phyloP scores from a whole-genome alignment of 2,797 vertebrate species.

The Propithecus deckenii region DNA sequence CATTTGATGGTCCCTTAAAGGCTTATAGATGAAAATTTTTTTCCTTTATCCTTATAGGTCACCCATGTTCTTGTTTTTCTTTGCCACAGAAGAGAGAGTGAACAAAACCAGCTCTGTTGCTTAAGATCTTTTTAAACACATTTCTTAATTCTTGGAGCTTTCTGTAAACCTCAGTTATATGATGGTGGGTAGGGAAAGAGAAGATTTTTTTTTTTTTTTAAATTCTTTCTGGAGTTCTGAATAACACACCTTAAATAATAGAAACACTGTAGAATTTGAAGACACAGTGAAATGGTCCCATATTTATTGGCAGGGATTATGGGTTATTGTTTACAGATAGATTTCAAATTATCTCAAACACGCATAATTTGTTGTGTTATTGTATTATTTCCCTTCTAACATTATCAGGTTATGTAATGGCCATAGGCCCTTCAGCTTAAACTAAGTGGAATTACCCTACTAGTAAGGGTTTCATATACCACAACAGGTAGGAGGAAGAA shows the following conservation, averaged over 20 bases:
- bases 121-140: conserved; percentile 33
- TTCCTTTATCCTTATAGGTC: conserved; percentile 19
- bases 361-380: neutral
- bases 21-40: neutral
- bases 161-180: conserved; percentile 19
- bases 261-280: conserved; percentile 35
- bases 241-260: neutral
- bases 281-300: conserved; percentile 39
- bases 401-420: neutral
- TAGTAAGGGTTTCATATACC: neutral
- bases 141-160: conserved; percentile 1
- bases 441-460: neutral
- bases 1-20: neutral
- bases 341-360: neutral
- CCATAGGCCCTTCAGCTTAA: neutral
- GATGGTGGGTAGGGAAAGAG: neutral
- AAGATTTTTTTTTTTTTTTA: neutral
- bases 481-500: neutral
- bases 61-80: conserved; percentile 31
- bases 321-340: neutral
- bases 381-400: neutral
- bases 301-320: conserved; percentile 5
- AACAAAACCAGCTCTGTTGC: conserved; percentile 28
- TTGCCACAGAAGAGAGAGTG: neutral
- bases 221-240: neutral